A percentile compares a stretch with the other conserved stretches of the same genome.
Evolutionary conservation across 2,888 invertebrate species (phyloP).

Genomic region (Tribolium freemani): DNA sequence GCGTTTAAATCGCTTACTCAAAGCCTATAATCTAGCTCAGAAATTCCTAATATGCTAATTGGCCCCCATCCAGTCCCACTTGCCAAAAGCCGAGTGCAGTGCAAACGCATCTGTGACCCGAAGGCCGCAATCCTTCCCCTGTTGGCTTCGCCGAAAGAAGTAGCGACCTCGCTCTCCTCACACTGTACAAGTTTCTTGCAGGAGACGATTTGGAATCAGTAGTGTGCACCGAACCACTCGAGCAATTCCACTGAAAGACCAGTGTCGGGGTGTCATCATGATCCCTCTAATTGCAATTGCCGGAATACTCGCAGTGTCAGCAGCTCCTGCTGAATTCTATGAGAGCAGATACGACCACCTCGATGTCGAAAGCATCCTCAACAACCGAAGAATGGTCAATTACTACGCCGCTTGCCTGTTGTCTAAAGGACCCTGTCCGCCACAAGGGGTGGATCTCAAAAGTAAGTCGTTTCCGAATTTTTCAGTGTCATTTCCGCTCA

Average conservation of each 20-base stretch:
- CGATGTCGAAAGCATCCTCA: slow-evolving; percentile 78
- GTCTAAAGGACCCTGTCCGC: slow-evolving; percentile 77
- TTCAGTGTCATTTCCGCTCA: not conserved
- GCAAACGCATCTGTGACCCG: slow-evolving; percentile 23
- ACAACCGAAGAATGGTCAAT: slow-evolving; percentile 77
- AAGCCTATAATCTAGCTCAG: not conserved
- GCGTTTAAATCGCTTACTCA: not conserved
- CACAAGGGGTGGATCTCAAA: slow-evolving; percentile 80
- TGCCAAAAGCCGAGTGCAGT: not conserved
- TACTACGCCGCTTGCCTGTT: slow-evolving; percentile 81
- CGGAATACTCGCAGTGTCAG: slow-evolving; percentile 4
- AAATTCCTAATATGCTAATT: not conserved
- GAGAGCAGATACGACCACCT: slow-evolving; percentile 77
- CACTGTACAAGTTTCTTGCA: slow-evolving; percentile 26
- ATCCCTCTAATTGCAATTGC: not conserved
- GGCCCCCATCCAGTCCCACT: not conserved
- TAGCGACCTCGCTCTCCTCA: slow-evolving; percentile 30
- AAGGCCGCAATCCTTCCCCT: slow-evolving; percentile 36
- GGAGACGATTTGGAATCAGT: slow-evolving; percentile 34
- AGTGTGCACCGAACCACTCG: slow-evolving; percentile 29
- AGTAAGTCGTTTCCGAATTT: slow-evolving; percentile 71
- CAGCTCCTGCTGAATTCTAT: slow-evolving; percentile 56
- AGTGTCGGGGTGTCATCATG: slow-evolving; percentile 30
- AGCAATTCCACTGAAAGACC: slow-evolving; percentile 12
- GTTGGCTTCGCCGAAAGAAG: slow-evolving; percentile 12